Conservation (phyloP, 2,797 vertebrate species). For the Channallabes apus region DNA sequence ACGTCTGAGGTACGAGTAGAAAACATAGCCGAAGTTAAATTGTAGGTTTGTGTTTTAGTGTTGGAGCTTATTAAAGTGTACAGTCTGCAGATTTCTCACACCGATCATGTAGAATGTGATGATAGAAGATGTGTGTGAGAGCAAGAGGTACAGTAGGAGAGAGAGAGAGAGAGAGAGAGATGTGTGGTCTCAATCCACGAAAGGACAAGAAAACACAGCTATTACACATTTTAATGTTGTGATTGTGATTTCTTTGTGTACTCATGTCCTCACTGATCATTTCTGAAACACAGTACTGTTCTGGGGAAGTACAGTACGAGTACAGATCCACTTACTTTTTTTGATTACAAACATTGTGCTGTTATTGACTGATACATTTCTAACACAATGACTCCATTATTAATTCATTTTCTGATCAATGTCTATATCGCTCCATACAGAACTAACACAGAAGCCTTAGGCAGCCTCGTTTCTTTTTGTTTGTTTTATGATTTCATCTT, state of each 20-base stretch:
- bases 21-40: not conserved
- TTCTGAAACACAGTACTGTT: not conserved
- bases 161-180: not conserved
- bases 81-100: too few relatives aligned
- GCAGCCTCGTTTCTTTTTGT: too few relatives aligned
- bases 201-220: not conserved
- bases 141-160: too few relatives aligned
- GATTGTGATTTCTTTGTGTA: not conserved
- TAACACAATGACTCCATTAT: not conserved
- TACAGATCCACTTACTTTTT: too few relatives aligned
- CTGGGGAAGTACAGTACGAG: not conserved
- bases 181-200: not conserved
- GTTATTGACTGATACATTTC: not conserved
- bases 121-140: not conserved
- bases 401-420: not conserved
- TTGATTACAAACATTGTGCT: not conserved
- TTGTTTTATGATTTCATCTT: too few relatives aligned
- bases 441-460: too few relatives aligned
- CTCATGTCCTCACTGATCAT: not conserved
- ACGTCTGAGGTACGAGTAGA: not conserved
- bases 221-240: too few relatives aligned
- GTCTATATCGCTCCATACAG: not conserved
- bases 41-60: not conserved
- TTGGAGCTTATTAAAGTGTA: not conserved
- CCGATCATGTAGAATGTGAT: not conserved